These are phyloP conservation scores for Lasioglossum calceatum DNA, from an alignment of 2,888 invertebrate genomes.

Conservation along the genomic window DNA sequence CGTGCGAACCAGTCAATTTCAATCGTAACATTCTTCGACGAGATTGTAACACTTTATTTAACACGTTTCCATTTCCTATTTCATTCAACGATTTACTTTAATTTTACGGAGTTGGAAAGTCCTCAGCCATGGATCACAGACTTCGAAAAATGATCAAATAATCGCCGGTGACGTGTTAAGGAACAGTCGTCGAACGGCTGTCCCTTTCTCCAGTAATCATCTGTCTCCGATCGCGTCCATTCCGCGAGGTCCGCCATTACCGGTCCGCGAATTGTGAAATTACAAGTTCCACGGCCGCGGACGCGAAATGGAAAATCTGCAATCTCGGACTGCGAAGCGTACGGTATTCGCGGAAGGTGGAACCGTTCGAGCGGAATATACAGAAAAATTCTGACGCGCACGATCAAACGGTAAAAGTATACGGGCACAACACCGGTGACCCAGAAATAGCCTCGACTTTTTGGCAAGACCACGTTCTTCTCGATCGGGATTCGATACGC, in stretches of 20 bases:
- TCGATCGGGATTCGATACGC: slow-evolving; percentile 5
- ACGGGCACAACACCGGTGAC: slow-evolving; percentile 2
- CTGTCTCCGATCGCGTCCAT: neutral
- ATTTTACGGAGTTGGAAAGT: too few species aligned
- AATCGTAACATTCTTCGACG: neutral
- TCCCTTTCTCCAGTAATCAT: neutral
- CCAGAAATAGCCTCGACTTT: slow-evolving; percentile 44
- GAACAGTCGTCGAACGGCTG: neutral
- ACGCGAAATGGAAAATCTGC: slow-evolving; percentile 11
- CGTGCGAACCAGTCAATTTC: neutral
- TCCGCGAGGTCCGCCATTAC: slow-evolving; percentile 4
- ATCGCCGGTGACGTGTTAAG: neutral
- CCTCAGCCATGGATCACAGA: too few species aligned
- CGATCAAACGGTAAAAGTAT: slow-evolving; percentile 38
- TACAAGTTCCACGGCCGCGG: neutral
- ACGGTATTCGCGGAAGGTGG: neutral
- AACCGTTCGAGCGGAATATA: neutral
- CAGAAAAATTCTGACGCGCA: slow-evolving; percentile 17
- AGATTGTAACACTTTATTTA: too few species aligned
- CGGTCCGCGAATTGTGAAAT: slow-evolving; percentile 6
- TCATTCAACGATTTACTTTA: too few species aligned
- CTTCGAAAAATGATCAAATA: too few species aligned
- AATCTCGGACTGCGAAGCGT: slow-evolving; percentile 15
- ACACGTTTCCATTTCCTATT: too few species aligned
- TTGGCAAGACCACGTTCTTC: slow-evolving; percentile 29